Conservation (phyloP, 2,113 vertebrate genomes). For the Heterocephalus glaber region DNA sequence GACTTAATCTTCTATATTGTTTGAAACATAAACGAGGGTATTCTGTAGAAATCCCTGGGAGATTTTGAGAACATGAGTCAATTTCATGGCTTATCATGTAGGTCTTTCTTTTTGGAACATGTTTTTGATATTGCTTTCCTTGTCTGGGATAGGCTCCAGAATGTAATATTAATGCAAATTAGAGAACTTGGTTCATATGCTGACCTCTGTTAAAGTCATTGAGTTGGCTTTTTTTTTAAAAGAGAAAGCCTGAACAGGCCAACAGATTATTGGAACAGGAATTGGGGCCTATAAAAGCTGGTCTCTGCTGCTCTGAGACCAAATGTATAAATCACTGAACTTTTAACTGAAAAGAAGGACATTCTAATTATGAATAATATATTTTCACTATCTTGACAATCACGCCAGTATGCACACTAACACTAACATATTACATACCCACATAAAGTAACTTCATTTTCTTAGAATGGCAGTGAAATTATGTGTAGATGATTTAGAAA, state of each 20-base stretch:
- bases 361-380: background rate
- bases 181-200: background rate
- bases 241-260: background rate
- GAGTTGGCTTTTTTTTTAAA: background rate
- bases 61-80: constrained; percentile 37
- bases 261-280: background rate
- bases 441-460: background rate
- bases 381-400: background rate
- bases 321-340: background rate
- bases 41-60: background rate
- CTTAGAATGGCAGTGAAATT: background rate
- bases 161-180: background rate
- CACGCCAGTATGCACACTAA: background rate
- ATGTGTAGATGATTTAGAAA: constrained; percentile 7
- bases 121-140: background rate
- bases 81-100: background rate
- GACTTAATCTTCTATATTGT: background rate
- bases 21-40: background rate
- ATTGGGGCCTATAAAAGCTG: background rate
- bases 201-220: background rate
- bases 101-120: background rate
- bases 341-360: background rate
- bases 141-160: background rate
- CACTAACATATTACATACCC: background rate
- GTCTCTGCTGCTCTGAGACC: background rate